phyloP scores from a whole-genome alignment of 2,888 invertebrate species.

The Steromphala cineraria region DNA sequence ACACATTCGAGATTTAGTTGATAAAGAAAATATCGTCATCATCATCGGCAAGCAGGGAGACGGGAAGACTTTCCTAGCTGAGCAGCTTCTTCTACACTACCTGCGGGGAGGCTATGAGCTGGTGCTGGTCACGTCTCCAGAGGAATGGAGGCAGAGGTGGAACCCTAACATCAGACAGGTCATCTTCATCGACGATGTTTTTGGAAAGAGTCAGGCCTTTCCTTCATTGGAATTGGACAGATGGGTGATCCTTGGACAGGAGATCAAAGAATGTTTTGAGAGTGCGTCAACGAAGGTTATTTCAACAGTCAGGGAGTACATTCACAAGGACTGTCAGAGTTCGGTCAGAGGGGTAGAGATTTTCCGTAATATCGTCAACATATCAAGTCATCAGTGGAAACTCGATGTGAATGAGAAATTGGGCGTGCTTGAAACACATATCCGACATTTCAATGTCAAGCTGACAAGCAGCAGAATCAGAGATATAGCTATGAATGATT shows the following conservation, averaged over 20 bases:
- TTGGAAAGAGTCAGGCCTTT: constrained; percentile 18
- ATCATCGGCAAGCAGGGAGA: constrained; percentile 14
- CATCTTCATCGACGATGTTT: constrained; percentile 18
- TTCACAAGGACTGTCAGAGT: constrained; percentile 1
- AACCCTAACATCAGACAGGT: background rate
- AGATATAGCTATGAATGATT: constrained; percentile 5
- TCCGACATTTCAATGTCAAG: background rate
- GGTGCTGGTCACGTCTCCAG: background rate
- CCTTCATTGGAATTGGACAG: background rate
- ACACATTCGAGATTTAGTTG: background rate
- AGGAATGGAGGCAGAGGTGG: constrained; percentile 11
- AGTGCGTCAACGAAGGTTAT: background rate
- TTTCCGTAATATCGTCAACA: background rate
- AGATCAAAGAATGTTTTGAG: background rate
- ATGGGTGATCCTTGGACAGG: background rate
- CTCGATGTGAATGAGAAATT: background rate
- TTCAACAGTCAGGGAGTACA: constrained; percentile 10
- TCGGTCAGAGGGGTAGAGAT: background rate
- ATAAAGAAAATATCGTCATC: background rate
- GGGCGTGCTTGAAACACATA: background rate
- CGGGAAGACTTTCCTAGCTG: constrained; percentile 17
- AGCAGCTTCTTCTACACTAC: background rate
- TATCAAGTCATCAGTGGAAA: constrained; percentile 11
- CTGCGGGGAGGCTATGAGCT: background rate
- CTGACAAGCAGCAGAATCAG: background rate